phyloP scores from a whole-genome alignment of 2,113 vertebrate genomes.

The Danio rerio region GRCz12tu NC_133196.1:14522001-14522500 shows the following conservation, averaged over 20 bases:
- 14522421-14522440: neutral
- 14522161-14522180: constrained; percentile 43
- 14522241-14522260: constrained; percentile 7
- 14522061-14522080: neutral
- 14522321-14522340: constrained; percentile 13
- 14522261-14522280: neutral
- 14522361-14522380: constrained; percentile 32
- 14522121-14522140: constrained; percentile 9
- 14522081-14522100: neutral
- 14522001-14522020: no score
- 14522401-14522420: neutral
- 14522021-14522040: neutral
- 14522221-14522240: constrained; percentile 27
- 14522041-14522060: no score
- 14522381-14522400: constrained; percentile 5
- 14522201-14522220: constrained; percentile 26
- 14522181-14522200: constrained; percentile 7
- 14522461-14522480: neutral
- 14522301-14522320: neutral
- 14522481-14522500: neutral
- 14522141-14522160: constrained; percentile 40
- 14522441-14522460: neutral
- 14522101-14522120: constrained; percentile 30
- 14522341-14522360: constrained; percentile 21
- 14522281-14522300: neutral